Evolutionary conservation across 2,113 vertebrate species (phyloP).

Genomic region (Colistium nudipinnis): DNA sequence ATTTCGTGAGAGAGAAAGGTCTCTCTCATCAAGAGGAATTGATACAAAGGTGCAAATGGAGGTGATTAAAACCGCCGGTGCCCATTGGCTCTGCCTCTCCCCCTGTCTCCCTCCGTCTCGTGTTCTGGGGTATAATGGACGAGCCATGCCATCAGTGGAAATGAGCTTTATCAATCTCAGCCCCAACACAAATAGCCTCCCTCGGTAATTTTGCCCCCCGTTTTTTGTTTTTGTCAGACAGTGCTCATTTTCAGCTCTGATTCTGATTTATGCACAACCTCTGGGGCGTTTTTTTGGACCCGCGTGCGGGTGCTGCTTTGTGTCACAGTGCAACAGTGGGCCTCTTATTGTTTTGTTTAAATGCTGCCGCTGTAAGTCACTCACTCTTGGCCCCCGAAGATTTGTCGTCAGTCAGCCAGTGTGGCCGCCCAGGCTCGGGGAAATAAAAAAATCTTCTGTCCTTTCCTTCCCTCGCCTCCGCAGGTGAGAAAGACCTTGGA

Average conservation of each 20-base stretch:
- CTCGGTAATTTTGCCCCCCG: conserved; percentile 27
- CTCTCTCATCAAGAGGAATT: conserved; percentile 26
- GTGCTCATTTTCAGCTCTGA: conserved; percentile 28
- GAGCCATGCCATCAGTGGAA: conserved; percentile 46
- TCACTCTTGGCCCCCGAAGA: conserved; percentile 31
- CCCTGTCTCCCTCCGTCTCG: conserved; percentile 14
- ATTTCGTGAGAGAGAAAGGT: conserved; percentile 29
- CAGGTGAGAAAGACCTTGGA: conserved; percentile 98
- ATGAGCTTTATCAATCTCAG: conserved; percentile 59
- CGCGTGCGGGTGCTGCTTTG: conserved; percentile 4
- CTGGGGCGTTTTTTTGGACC: neutral
- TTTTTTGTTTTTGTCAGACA: conserved; percentile 26
- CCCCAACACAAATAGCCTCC: conserved; percentile 38
- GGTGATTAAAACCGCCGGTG: conserved; percentile 35
- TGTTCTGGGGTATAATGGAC: conserved; percentile 53
- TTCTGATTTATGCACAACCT: conserved; percentile 42
- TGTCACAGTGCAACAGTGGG: conserved; percentile 31
- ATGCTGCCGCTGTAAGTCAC: conserved; percentile 17
- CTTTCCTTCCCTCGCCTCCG: conserved; percentile 5
- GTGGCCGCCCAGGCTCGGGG: neutral
- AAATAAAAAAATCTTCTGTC: conserved; percentile 12
- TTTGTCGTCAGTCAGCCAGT: conserved; percentile 9
- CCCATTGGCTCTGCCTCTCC: conserved; percentile 32
- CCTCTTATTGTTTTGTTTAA: conserved; percentile 44
- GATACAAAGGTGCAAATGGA: conserved; percentile 47